Base-by-base conservation (phyloP, 2,888 invertebrate genomes). In the Diaphora mendica region DNA sequence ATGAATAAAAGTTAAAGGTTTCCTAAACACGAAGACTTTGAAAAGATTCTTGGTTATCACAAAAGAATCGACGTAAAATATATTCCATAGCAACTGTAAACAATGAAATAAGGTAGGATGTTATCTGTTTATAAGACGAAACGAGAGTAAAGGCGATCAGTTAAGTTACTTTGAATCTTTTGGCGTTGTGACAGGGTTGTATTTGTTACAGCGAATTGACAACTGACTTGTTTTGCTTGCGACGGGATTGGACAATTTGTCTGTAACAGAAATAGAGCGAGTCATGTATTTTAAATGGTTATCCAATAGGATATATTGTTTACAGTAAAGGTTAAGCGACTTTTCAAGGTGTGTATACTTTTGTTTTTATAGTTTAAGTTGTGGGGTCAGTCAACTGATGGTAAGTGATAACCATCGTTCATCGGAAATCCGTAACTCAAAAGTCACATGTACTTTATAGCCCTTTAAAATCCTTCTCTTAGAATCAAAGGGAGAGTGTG, bases 31-130 rank as follows among this genome's bases (percentile, higher is more conserved):
- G 55, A 35, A 39, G 48, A 3, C n/a, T 68, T 51, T 55, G 55
- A 68, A 68, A 51, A 51, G 8, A 68, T 48, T 26, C 48, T 72
- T 64, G 67, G 48, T n/a, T 72, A 51, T 68, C 64, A 72, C 72
- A 68, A 72, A 72, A 68, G 72, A 72, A 72, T 11, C 23, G 35
- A 44, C 59, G 42, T 66, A 59, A 68, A 72, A 72, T 59, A 13
- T 26, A 8, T 42, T 62, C 66, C 33, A 48, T 35, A 44, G 44
- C 59, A 51, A 62, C 51, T 35, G 68, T 55, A 55, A 69, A 73
- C 51, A 68, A 20, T 69, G 65, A 42, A 55, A 65, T 23, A 70
- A 67, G 73, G 67, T 64, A 64, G 51, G 42, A 71, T 64, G 17
- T 42, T 74, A 74, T 71, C 70, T 70, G 55, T 65, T 70, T 65